Conservation (phyloP, 2,113 vertebrate species). For the Synodontis membranacea region DNA sequence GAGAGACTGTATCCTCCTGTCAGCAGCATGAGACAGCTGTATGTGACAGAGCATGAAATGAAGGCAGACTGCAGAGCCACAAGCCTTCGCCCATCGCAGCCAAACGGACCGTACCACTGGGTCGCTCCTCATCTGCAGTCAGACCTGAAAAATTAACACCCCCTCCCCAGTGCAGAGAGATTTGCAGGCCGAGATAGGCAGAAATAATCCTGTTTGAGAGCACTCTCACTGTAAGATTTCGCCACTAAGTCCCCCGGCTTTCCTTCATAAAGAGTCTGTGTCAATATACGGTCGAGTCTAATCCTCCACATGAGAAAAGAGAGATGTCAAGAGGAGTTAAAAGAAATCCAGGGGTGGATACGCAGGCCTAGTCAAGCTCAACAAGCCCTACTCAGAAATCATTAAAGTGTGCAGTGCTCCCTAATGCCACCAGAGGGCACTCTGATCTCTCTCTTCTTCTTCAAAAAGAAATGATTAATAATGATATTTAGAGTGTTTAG, state of each 20-base stretch:
- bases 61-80: slow-evolving; percentile 70
- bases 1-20: slow-evolving; percentile 62
- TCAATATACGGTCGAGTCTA: slow-evolving; percentile 61
- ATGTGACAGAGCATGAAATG: slow-evolving; percentile 77
- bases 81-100: slow-evolving; percentile 69
- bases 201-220: slow-evolving; percentile 70
- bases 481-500: neutral
- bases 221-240: slow-evolving; percentile 71
- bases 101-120: slow-evolving; percentile 67
- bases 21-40: slow-evolving; percentile 71
- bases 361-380: slow-evolving; percentile 55
- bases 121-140: slow-evolving; percentile 59
- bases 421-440: slow-evolving; percentile 66
- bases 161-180: slow-evolving; percentile 67
- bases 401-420: slow-evolving; percentile 43
- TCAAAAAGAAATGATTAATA: too few relatives aligned
- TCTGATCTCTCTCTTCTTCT: neutral
- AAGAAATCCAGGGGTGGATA: slow-evolving; percentile 60
- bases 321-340: slow-evolving; percentile 70
- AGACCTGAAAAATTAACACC: slow-evolving; percentile 70
- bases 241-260: slow-evolving; percentile 61
- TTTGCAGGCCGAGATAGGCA: slow-evolving; percentile 70
- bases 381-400: slow-evolving; percentile 42
- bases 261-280: slow-evolving; percentile 66
- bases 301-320: slow-evolving; percentile 65